Conservation (phyloP, 2,797 vertebrate species). For the Rhinatrema bivittatum region DNA sequence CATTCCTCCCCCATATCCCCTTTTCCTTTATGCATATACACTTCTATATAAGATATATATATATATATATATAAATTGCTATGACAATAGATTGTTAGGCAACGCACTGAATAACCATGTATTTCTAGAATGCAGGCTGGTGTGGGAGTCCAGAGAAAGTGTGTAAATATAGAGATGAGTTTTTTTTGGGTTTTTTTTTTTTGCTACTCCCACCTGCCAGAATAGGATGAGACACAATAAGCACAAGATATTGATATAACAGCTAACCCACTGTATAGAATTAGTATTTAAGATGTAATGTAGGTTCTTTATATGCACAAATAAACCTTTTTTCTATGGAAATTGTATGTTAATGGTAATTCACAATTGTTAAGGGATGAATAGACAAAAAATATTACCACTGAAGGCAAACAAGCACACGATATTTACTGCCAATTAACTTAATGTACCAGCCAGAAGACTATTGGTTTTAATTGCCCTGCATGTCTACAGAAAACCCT, state of each 20-base stretch:
- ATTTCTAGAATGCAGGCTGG: constrained; percentile 40
- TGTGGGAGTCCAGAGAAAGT: constrained; percentile 41
- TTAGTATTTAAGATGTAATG: constrained; percentile 50
- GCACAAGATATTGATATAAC: constrained; percentile 50
- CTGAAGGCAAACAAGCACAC: no score
- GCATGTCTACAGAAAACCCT: no score
- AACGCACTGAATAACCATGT: constrained; percentile 57
- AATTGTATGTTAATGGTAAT: no score
- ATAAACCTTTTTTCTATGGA: constrained; percentile 38
- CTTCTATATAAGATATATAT: constrained; percentile 28
- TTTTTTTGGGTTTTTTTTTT: constrained; percentile 19
- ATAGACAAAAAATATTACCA: no score
- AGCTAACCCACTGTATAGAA: constrained; percentile 41
- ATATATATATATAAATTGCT: constrained; percentile 40
- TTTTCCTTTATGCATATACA: neutral
- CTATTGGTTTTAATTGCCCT: no score
- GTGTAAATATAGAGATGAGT: constrained; percentile 24
- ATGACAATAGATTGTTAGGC: constrained; percentile 56
- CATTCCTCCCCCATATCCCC: no score
- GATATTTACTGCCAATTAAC: no score
- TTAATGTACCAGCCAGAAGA: no score
- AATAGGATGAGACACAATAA: constrained; percentile 55
- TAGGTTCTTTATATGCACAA: constrained; percentile 43
- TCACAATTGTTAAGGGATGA: no score
- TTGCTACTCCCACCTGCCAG: constrained; percentile 55